Evolutionary conservation across 1,140 invertebrate genomes (phyloP).

Genomic region (Saccostrea glomerata): DNA sequence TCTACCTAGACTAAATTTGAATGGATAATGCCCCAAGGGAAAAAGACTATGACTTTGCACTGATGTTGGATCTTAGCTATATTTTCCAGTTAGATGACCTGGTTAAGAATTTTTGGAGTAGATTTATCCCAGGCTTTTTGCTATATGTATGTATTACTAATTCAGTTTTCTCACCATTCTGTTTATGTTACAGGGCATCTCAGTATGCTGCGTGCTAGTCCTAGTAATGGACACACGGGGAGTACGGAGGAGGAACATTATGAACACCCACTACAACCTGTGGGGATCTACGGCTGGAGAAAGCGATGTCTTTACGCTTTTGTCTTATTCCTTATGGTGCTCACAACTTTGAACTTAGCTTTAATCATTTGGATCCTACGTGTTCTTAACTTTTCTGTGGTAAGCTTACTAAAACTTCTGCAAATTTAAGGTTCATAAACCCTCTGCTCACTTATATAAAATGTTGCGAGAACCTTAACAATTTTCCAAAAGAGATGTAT

Average conservation of each 20-base stretch:
- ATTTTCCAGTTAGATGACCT: no score
- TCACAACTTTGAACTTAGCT: slow-evolving; percentile 94
- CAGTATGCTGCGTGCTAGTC: not conserved
- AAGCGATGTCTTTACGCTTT: slow-evolving; percentile 93
- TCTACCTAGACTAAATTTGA: not conserved
- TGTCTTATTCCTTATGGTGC: slow-evolving; percentile 89
- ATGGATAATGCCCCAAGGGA: not conserved
- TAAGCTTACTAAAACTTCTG: no score
- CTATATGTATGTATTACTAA: not conserved
- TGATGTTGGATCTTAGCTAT: no score
- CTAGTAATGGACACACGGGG: slow-evolving; percentile 41
- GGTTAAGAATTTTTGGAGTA: no score
- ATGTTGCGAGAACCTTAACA: no score
- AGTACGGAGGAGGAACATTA: slow-evolving; percentile 38
- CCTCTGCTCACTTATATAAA: no score
- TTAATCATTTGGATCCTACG: slow-evolving; percentile 97
- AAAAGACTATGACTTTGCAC: no score
- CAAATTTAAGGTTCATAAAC: no score
- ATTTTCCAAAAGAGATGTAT: no score
- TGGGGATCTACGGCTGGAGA: slow-evolving; percentile 97
- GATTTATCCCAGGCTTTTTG: not conserved
- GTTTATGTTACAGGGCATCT: not conserved
- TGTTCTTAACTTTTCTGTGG: slow-evolving; percentile 93
- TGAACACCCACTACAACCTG: slow-evolving; percentile 68
- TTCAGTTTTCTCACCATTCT: no score